Conservation (phyloP, 2,113 vertebrate genomes). For the Pachycephala philippinensis region DNA sequence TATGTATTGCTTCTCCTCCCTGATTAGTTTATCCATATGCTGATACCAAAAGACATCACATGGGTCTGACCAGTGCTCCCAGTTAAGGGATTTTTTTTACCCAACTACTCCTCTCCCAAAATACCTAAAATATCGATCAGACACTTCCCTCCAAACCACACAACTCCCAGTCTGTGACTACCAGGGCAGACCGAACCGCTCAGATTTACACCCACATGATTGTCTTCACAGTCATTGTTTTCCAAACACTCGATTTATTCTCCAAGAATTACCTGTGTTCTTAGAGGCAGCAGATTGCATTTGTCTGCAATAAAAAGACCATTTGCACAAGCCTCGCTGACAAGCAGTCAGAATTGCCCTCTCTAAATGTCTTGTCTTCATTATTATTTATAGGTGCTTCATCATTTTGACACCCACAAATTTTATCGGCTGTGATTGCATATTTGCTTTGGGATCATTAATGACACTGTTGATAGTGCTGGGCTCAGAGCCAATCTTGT, state of each 20-base stretch:
- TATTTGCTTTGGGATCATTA: slow-evolving; percentile 53
- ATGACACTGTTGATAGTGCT: slow-evolving; percentile 29
- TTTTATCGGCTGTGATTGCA: slow-evolving; percentile 42
- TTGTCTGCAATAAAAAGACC: slow-evolving; percentile 18
- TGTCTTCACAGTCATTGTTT: neutral
- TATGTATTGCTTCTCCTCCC: neutral
- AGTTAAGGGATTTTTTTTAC: neutral
- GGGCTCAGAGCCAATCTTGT: slow-evolving; percentile 38
- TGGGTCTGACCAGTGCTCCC: neutral
- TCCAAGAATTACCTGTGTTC: neutral
- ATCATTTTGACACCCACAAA: slow-evolving; percentile 47
- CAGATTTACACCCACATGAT: neutral
- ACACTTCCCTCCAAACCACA: neutral
- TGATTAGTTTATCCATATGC: neutral
- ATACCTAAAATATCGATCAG: neutral
- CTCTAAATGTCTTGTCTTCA: slow-evolving; percentile 42
- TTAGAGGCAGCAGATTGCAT: neutral
- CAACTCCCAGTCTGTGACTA: neutral
- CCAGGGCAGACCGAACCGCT: neutral
- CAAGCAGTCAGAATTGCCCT: slow-evolving; percentile 13
- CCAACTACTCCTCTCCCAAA: neutral
- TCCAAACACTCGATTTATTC: neutral
- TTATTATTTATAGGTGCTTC: slow-evolving; percentile 51
- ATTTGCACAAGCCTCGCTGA: neutral
- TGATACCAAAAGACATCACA: neutral